phyloP scores from a whole-genome alignment of 2,888 invertebrate genomes.

The Polydrusus pterygomalis region DNA sequence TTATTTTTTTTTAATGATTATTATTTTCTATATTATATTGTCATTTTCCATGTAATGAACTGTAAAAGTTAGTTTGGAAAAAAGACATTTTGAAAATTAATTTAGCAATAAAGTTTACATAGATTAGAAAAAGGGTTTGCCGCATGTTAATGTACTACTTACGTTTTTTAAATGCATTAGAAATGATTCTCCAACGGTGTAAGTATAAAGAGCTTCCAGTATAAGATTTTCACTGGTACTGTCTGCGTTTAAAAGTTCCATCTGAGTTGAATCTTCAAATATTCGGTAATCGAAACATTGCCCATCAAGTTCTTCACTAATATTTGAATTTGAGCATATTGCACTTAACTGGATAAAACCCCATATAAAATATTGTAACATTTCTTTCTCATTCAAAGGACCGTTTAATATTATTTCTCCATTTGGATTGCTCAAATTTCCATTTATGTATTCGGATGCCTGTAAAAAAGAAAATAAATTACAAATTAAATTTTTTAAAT shows the following conservation, averaged over 20 bases:
- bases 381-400: constrained; percentile 57
- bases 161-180: constrained; percentile 69
- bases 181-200: constrained; percentile 68
- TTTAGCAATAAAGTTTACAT: too few relatives aligned
- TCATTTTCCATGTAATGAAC: too few relatives aligned
- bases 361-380: constrained; percentile 67
- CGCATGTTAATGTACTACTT: neutral
- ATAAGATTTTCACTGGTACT: constrained; percentile 62
- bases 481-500: too few relatives aligned
- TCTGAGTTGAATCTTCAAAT: constrained; percentile 17
- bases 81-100: too few relatives aligned
- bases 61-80: too few relatives aligned
- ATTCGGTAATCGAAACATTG: constrained; percentile 46
- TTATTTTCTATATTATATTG: too few relatives aligned
- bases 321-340: constrained; percentile 56
- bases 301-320: constrained; percentile 54
- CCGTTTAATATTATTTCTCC: constrained; percentile 47
- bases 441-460: constrained; percentile 64
- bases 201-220: constrained; percentile 67
- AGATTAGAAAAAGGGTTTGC: too few relatives aligned
- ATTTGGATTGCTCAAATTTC: constrained; percentile 62
- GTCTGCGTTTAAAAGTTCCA: constrained; percentile 49
- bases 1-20: too few relatives aligned
- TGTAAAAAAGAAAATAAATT: constrained; percentile 18
- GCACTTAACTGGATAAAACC: constrained; percentile 63